A percentile compares a stretch with the other conserved stretches of the same genome.
Evolutionary conservation across 2,113 vertebrate genomes (phyloP).

Genomic region (Oceanodroma tethys): DNA sequence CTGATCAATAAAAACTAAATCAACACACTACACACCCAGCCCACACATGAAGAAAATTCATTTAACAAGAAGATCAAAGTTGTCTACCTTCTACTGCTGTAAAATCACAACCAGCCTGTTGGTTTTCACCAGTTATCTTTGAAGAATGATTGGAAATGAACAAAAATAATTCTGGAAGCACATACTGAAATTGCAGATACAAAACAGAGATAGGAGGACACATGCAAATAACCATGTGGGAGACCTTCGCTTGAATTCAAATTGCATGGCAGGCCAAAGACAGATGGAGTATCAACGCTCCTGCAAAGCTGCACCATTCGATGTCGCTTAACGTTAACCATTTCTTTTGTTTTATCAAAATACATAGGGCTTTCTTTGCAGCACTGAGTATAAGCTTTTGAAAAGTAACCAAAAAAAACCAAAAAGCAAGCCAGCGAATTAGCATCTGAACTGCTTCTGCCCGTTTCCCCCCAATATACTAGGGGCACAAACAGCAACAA

Average conservation of each 20-base stretch:
- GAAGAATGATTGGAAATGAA: conserved; percentile 54
- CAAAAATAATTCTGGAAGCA: conserved; percentile 40
- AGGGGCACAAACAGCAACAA: not conserved
- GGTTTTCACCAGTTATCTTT: conserved; percentile 43
- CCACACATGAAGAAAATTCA: conserved; percentile 61
- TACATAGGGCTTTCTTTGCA: not conserved
- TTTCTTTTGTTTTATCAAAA: not conserved
- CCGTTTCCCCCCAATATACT: not conserved
- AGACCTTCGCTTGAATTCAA: not conserved
- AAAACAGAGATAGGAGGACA: conserved; percentile 30
- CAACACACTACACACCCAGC: conserved; percentile 42
- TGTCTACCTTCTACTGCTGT: conserved; percentile 20
- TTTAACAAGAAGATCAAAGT: conserved; percentile 59
- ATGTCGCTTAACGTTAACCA: not conserved
- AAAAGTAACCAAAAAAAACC: not conserved
- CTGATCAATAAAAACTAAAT: conserved; percentile 56
- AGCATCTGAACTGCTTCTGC: not conserved
- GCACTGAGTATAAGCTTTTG: not conserved
- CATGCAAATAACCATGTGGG: conserved; percentile 9
- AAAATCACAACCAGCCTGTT: conserved; percentile 39
- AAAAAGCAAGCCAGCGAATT: not conserved
- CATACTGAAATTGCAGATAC: conserved; percentile 7
- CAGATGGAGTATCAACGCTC: not conserved
- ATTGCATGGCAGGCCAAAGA: not conserved
- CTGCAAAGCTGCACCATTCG: not conserved